These are phyloP conservation scores for Cryptocheilus praepositus DNA, from an alignment of 2,888 invertebrate species.

Conservation along the genomic window DNA sequence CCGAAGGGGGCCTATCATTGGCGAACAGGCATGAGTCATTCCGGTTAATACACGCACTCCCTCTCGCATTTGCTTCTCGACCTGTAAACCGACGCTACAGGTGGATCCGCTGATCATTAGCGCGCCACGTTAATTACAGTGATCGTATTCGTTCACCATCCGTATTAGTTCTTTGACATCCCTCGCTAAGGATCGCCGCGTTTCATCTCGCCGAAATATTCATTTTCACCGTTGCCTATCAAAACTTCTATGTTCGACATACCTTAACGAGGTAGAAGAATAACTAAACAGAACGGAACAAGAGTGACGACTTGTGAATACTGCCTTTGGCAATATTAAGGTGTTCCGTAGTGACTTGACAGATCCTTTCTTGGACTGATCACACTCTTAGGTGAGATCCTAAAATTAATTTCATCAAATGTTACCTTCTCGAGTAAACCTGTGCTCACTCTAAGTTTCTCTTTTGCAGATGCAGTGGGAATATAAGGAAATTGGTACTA, in stretches of 20 bases:
- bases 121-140: conserved; percentile 64
- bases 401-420: conserved; percentile 41
- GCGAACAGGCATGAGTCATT: conserved; percentile 63
- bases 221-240: conserved; percentile 45
- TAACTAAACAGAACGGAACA: conserved; percentile 33
- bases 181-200: conserved; percentile 41
- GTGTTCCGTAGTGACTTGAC: conserved; percentile 25
- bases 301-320: conserved; percentile 45
- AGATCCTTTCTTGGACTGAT: neutral
- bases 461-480: neutral
- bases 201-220: conserved; percentile 71
- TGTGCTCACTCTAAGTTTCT: neutral
- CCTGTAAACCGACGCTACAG: conserved; percentile 45
- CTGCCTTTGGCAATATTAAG: conserved; percentile 51
- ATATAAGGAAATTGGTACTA: too few relatives aligned
- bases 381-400: neutral
- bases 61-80: conserved; percentile 21
- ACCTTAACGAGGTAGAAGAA: neutral
- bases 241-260: too few relatives aligned
- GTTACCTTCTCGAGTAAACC: conserved; percentile 28
- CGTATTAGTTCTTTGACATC: conserved; percentile 60
- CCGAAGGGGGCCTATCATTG: conserved; percentile 61
- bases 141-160: conserved; percentile 57
- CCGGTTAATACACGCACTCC: conserved; percentile 59
- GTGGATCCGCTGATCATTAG: conserved; percentile 62